phyloP scores from a whole-genome alignment of 2,888 invertebrate genomes.

The Enchytraeus crypticus region DNA sequence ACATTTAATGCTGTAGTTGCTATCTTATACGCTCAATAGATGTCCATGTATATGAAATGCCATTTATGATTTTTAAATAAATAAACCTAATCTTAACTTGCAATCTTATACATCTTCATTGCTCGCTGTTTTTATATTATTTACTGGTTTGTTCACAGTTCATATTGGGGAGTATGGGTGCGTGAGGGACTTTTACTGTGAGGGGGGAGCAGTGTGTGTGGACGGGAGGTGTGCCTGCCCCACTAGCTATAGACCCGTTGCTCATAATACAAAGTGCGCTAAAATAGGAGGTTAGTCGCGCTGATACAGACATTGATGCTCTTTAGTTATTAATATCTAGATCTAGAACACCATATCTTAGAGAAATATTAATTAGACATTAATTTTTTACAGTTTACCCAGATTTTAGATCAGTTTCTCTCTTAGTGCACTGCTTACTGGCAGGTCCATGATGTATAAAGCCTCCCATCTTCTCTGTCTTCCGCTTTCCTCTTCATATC shows the following conservation, averaged over 20 bases:
- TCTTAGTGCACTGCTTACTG: too few species aligned
- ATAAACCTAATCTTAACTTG: too few species aligned
- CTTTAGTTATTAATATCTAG: not conserved
- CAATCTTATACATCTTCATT: not conserved
- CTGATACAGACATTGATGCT: not conserved
- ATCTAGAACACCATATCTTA: not conserved
- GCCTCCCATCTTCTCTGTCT: too few species aligned
- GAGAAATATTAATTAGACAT: not conserved
- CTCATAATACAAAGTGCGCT: slow-evolving; percentile 25
- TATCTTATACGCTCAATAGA: not conserved
- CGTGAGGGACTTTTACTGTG: slow-evolving; percentile 19
- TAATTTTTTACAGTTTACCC: too few species aligned
- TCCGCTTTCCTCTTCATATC: too few species aligned
- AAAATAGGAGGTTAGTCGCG: slow-evolving; percentile 19
- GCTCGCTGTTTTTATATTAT: not conserved
- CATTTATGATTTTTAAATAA: too few species aligned
- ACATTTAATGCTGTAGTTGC: not conserved
- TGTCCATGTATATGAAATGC: not conserved
- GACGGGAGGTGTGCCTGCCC: slow-evolving; percentile 22
- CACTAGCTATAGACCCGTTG: slow-evolving; percentile 18
- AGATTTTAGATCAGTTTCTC: too few species aligned
- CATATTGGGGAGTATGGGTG: slow-evolving; percentile 22
- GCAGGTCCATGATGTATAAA: too few species aligned
- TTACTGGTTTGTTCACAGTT: too few species aligned
- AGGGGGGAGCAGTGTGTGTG: slow-evolving; percentile 25